Conservation (phyloP, 2,888 invertebrate species). For the Watsonalla cultraria region DNA sequence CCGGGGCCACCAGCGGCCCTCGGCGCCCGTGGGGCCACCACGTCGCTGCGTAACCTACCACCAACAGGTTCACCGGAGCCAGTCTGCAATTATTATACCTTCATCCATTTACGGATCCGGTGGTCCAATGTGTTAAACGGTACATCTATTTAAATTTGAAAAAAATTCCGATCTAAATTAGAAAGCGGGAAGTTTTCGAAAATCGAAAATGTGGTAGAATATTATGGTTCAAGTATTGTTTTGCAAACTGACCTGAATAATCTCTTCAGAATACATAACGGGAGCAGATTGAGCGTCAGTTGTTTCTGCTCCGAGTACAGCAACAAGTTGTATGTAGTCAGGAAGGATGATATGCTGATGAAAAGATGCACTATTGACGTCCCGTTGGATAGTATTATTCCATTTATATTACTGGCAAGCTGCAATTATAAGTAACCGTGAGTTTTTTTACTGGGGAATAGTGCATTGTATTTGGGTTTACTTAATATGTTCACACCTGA, state of each 20-base stretch:
- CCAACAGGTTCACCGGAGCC: conserved; percentile 18
- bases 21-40: conserved; percentile 18
- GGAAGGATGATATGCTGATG: conserved; percentile 32
- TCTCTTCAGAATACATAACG: conserved; percentile 11
- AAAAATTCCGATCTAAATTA: too few species aligned
- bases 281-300: conserved; percentile 6
- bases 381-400: conserved; percentile 29
- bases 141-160: too few species aligned
- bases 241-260: conserved; percentile 12
- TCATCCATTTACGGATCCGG: background rate
- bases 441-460: too few species aligned
- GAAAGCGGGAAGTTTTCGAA: too few species aligned
- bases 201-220: too few species aligned
- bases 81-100: conserved; percentile 11
- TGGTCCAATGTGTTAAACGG: too few species aligned
- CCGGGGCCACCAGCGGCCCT: conserved; percentile 16
- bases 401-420: conserved; percentile 12
- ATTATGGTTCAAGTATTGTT: too few species aligned
- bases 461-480: too few species aligned
- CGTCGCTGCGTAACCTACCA: conserved; percentile 19
- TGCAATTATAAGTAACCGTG: conserved; percentile 14
- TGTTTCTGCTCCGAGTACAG: conserved; percentile 5
- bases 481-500: too few species aligned
- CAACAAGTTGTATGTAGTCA: conserved; percentile 28
- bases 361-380: conserved; percentile 29